Conservation (phyloP, 2,113 vertebrate genomes). For the Mormoops blainvillei region DNA sequence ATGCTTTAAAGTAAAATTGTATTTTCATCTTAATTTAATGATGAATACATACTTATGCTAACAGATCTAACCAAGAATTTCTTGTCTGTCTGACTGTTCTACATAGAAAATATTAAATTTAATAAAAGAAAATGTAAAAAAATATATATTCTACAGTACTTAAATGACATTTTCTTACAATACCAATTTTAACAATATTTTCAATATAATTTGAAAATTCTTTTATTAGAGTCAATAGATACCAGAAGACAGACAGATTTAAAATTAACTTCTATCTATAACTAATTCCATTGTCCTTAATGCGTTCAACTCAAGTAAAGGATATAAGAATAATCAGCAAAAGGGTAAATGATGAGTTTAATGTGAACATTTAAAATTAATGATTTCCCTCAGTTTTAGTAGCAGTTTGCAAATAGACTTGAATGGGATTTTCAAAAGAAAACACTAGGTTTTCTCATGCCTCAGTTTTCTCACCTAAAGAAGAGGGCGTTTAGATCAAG, state of each 20-base stretch:
- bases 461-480: not conserved
- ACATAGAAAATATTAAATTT: conserved; percentile 16
- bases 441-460: not conserved
- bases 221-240: conserved; percentile 5
- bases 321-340: not conserved
- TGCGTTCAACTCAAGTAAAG: not conserved
- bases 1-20: conserved; percentile 22
- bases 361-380: not conserved
- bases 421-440: not conserved
- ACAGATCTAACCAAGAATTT: not conserved
- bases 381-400: not conserved
- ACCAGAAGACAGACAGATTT: not conserved
- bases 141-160: not conserved
- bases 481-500: not conserved
- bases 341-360: not conserved
- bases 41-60: conserved; percentile 17
- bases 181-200: not conserved
- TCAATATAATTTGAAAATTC: not conserved
- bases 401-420: not conserved
- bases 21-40: conserved; percentile 36
- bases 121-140: not conserved
- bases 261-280: conserved; percentile 8
- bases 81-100: not conserved
- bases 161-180: not conserved
- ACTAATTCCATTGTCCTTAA: not conserved